Evolutionary conservation across 2,797 vertebrate species (phyloP).

Genomic region (Esox lucius): DNA sequence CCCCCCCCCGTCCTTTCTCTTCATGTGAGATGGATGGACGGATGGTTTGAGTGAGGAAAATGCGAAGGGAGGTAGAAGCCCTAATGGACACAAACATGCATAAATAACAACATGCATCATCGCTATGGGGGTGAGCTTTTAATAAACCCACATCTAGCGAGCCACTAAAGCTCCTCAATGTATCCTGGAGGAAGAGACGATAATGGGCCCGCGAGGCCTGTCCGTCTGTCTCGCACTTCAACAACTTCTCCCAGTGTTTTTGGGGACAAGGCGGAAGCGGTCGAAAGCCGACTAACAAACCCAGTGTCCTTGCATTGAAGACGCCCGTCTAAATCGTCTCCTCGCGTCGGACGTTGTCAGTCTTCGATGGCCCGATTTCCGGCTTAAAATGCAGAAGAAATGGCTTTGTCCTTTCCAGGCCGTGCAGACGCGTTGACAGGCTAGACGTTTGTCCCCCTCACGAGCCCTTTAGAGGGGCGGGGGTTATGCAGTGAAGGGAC

Average conservation of each 20-base stretch:
- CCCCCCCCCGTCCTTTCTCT: neutral
- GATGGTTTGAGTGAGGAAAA: slow-evolving; percentile 78
- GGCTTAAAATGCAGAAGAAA: slow-evolving; percentile 36
- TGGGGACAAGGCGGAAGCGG: slow-evolving; percentile 54
- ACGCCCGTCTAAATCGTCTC: slow-evolving; percentile 55
- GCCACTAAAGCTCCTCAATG: slow-evolving; percentile 64
- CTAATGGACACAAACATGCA: slow-evolving; percentile 98
- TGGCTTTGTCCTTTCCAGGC: slow-evolving; percentile 67
- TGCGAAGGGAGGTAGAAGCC: slow-evolving; percentile 82
- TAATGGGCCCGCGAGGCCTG: slow-evolving; percentile 72
- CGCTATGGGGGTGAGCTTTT: slow-evolving; percentile 74
- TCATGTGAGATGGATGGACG: slow-evolving; percentile 66
- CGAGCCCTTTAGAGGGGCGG: slow-evolving; percentile 62
- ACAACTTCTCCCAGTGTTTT: slow-evolving; percentile 41
- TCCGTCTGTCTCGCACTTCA: slow-evolving; percentile 65
- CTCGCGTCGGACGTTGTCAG: neutral
- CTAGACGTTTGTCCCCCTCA: slow-evolving; percentile 59
- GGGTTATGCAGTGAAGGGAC: slow-evolving; percentile 71
- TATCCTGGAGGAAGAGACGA: slow-evolving; percentile 66
- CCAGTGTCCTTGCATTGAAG: slow-evolving; percentile 60
- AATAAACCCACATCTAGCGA: slow-evolving; percentile 76
- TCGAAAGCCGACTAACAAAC: slow-evolving; percentile 66
- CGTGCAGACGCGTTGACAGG: slow-evolving; percentile 62
- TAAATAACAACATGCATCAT: slow-evolving; percentile 87
- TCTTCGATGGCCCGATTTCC: neutral